phyloP scores from a whole-genome alignment of 2,113 vertebrate species.

The Chionis minor region DNA sequence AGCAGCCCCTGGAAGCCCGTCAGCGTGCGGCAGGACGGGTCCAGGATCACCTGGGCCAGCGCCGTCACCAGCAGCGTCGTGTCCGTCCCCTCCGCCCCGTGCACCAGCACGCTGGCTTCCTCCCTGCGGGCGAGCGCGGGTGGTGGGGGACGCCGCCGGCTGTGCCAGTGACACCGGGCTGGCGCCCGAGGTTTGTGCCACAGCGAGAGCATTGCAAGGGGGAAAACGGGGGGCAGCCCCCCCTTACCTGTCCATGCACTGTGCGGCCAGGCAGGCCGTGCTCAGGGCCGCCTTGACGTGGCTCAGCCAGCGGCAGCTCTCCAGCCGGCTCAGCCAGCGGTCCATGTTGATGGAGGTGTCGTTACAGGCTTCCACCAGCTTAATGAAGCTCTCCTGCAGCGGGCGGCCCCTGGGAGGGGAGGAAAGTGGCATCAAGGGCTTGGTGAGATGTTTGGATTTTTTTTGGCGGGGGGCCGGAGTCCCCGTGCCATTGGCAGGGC shows the following conservation, averaged over 20 bases:
- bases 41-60: conserved; percentile 86
- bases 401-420: conserved; percentile 72
- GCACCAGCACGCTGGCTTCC: conserved; percentile 80
- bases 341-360: conserved; percentile 77
- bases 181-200: accelerated
- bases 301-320: conserved; percentile 84
- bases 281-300: conserved; percentile 83
- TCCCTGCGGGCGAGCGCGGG: conserved; percentile 64
- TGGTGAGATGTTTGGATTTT: too few species aligned
- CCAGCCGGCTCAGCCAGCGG: conserved; percentile 84
- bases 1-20: conserved; percentile 85
- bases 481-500: background rate
- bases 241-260: conserved; percentile 85
- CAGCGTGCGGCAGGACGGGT: conserved; percentile 79
- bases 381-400: conserved; percentile 82
- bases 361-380: conserved; percentile 80
- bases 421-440: accelerated
- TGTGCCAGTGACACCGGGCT: background rate
- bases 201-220: accelerated
- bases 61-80: conserved; percentile 83
- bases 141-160: accelerated
- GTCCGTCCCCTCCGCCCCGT: conserved; percentile 84
- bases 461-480: too few species aligned
- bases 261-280: conserved; percentile 80
- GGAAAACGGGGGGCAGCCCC: background rate